Evolutionary conservation across 2,113 vertebrate genomes (phyloP).

Genomic region (Pandion haliaetus): DNA sequence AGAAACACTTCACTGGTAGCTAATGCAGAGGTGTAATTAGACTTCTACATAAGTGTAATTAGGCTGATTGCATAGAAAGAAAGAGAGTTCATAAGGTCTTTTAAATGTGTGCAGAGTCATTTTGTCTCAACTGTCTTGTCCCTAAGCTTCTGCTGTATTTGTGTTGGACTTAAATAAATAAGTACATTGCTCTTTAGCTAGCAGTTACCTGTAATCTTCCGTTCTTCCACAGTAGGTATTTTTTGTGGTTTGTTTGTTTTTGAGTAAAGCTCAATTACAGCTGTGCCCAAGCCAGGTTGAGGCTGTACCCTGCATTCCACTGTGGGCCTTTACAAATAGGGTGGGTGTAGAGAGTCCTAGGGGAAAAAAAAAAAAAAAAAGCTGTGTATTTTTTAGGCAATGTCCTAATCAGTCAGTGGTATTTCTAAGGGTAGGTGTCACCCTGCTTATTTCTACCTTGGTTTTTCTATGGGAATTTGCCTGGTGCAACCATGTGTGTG

Average conservation of each 20-base stretch:
- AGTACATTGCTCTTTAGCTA: neutral
- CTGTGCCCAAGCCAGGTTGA: neutral
- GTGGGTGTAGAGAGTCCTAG: too few species aligned
- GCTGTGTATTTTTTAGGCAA: neutral
- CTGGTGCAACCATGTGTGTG: neutral
- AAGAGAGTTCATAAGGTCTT: constrained; percentile 79
- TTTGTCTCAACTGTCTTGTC: constrained; percentile 34
- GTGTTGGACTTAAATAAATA: neutral
- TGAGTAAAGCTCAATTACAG: neutral
- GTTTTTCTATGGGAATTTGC: neutral
- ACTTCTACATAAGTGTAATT: constrained; percentile 87
- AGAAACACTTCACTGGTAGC: constrained; percentile 87
- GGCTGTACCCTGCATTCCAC: neutral
- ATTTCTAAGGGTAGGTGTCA: neutral
- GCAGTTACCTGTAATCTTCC: neutral
- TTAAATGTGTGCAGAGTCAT: constrained; percentile 68
- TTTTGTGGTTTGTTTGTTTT: neutral
- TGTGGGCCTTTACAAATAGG: neutral
- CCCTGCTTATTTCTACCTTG: neutral
- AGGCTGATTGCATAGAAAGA: constrained; percentile 84
- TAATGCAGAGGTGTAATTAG: constrained; percentile 89
- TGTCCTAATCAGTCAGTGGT: neutral
- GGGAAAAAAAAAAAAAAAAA: too few species aligned
- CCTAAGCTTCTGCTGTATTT: neutral
- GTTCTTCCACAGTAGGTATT: neutral